phyloP scores from a whole-genome alignment of 2,797 vertebrate species.

The Gallinago stenura region DNA sequence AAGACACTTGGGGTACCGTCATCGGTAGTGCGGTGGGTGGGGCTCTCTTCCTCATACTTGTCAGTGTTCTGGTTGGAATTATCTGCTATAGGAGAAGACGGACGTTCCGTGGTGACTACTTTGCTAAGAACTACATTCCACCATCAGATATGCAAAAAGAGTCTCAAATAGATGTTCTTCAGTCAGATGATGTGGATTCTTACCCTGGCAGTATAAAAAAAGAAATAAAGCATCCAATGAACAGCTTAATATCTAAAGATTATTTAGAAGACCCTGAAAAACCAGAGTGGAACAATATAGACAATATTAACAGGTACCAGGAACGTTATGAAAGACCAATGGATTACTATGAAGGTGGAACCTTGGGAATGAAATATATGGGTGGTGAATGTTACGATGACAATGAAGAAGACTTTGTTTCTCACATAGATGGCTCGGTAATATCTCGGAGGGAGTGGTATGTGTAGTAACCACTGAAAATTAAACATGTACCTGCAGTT shows the following conservation, averaged over 20 bases:
- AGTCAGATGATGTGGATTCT: conserved; percentile 92
- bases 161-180: conserved; percentile 94
- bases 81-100: conserved; percentile 91
- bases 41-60: conserved; percentile 88
- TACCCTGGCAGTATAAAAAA: conserved; percentile 85
- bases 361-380: conserved; percentile 91
- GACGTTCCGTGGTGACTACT: conserved; percentile 98
- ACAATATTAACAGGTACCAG: conserved; percentile 85
- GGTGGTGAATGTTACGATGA: conserved; percentile 91
- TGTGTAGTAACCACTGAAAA: conserved; percentile 86
- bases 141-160: conserved; percentile 98
- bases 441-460: conserved; percentile 99
- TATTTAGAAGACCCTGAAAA: conserved; percentile 91
- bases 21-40: conserved; percentile 92
- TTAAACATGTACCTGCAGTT: conserved; percentile 69
- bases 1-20: conserved; percentile 89
- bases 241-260: conserved; percentile 91
- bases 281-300: conserved; percentile 89
- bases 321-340: conserved; percentile 83
- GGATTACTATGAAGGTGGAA: conserved; percentile 84
- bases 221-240: conserved; percentile 82
- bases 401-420: conserved; percentile 95
- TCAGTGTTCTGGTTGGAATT: conserved; percentile 85
- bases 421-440: conserved; percentile 96
- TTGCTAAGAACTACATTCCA: conserved; percentile 98